phyloP scores from a whole-genome alignment of 2,113 vertebrate species.

The Orycteropus afer region DNA sequence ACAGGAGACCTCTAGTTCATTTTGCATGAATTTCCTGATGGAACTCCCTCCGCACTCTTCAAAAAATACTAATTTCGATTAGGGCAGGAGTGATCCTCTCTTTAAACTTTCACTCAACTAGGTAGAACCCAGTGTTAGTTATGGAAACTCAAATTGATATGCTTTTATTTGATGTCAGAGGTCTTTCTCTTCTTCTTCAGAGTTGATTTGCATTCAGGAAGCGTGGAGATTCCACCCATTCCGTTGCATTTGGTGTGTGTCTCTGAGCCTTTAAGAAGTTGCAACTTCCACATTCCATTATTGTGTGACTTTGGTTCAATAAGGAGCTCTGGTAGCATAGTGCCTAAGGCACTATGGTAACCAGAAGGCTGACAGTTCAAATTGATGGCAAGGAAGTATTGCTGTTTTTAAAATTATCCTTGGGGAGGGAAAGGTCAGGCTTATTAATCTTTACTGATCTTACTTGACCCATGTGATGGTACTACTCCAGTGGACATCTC shows the following conservation, averaged over 20 bases:
- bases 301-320: constrained; percentile 27
- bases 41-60: constrained; percentile 64
- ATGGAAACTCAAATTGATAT: constrained; percentile 15
- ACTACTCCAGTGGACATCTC: not conserved
- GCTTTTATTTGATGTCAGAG: constrained; percentile 14
- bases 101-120: constrained; percentile 23
- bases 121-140: constrained; percentile 23
- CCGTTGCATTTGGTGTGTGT: not conserved
- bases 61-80: constrained; percentile 70
- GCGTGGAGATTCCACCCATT: not conserved
- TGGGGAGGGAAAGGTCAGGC: not conserved
- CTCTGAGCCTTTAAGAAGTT: constrained; percentile 18
- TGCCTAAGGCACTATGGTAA: too few relatives aligned
- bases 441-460: not conserved
- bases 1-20: constrained; percentile 55
- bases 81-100: constrained; percentile 63
- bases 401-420: constrained; percentile 40
- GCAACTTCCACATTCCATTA: not conserved
- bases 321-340: too few relatives aligned
- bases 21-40: constrained; percentile 63
- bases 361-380: too few relatives aligned
- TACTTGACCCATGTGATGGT: not conserved
- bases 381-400: not conserved
- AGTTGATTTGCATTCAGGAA: constrained; percentile 30
- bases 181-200: not conserved